These are phyloP conservation scores for Charanyca ferruginea DNA, from an alignment of 2,888 invertebrate species.

Conservation along the genomic window DNA sequence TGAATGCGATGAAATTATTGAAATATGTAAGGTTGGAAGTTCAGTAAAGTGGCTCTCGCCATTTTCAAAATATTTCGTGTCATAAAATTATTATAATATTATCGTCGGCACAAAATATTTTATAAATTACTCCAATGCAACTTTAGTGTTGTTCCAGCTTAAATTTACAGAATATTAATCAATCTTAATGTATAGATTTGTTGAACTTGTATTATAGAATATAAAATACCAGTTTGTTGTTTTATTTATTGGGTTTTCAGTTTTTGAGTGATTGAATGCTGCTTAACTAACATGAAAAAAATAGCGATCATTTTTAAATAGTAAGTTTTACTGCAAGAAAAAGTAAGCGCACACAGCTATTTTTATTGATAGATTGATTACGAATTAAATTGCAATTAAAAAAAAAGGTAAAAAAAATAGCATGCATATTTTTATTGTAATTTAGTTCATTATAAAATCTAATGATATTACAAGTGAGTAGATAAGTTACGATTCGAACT, in stretches of 20 bases:
- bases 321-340: too few relatives aligned
- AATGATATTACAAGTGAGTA: too few relatives aligned
- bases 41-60: constrained; percentile 42
- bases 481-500: too few relatives aligned
- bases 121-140: constrained; percentile 14
- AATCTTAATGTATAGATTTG: constrained; percentile 81
- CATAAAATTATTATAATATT: constrained; percentile 17
- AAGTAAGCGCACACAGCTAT: not conserved
- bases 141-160: constrained; percentile 71
- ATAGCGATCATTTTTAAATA: constrained; percentile 20
- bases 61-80: constrained; percentile 37
- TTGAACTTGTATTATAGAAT: constrained; percentile 85
- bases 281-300: constrained; percentile 60
- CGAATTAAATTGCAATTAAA: not conserved
- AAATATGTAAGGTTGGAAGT: constrained; percentile 60
- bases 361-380: not conserved
- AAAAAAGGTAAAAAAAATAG: too few relatives aligned
- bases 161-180: constrained; percentile 76
- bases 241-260: constrained; percentile 61
- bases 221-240: constrained; percentile 69
- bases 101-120: constrained; percentile 26
- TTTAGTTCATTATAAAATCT: too few relatives aligned
- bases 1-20: constrained; percentile 60
- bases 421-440: too few relatives aligned
- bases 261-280: constrained; percentile 51